Evolutionary conservation across 2,888 invertebrate genomes (phyloP).

Genomic region (Noctua fimbriata): DNA sequence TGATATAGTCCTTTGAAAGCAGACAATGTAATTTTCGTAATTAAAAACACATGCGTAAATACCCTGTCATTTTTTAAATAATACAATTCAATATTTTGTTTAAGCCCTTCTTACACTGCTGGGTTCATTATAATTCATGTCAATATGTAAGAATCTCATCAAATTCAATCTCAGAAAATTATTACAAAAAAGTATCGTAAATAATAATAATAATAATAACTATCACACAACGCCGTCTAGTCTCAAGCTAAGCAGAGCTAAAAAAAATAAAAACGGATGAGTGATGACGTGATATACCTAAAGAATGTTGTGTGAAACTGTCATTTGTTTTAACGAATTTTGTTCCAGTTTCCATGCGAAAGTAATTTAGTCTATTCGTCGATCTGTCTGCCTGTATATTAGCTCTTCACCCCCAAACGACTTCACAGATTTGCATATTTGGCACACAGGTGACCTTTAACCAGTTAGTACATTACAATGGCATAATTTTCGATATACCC

Average conservation of each 20-base stretch:
- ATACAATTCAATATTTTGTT: background rate
- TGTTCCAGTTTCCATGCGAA: slow-evolving; percentile 70
- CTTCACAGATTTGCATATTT: background rate
- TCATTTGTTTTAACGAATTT: slow-evolving; percentile 86
- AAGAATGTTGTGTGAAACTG: slow-evolving; percentile 87
- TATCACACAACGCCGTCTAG: too few species aligned
- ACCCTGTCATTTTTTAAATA: background rate
- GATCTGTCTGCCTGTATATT: background rate
- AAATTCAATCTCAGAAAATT: too few species aligned
- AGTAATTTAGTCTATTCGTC: background rate
- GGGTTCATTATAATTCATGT: background rate
- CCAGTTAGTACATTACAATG: background rate
- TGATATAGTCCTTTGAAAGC: background rate
- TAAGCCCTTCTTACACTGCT: background rate
- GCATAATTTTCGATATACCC: background rate
- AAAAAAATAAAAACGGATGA: slow-evolving; percentile 87
- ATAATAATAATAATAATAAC: too few species aligned
- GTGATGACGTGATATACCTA: slow-evolving; percentile 83
- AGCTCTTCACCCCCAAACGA: background rate
- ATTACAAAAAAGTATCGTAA: background rate
- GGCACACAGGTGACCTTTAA: background rate
- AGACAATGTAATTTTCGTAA: background rate
- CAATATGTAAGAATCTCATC: background rate
- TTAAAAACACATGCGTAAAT: background rate
- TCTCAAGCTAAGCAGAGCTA: too few species aligned